Evolutionary conservation across 1,140 invertebrate species (phyloP), one percentile per base, ranked within the genome.

Genomic region (Bombus impatiens): DNA sequence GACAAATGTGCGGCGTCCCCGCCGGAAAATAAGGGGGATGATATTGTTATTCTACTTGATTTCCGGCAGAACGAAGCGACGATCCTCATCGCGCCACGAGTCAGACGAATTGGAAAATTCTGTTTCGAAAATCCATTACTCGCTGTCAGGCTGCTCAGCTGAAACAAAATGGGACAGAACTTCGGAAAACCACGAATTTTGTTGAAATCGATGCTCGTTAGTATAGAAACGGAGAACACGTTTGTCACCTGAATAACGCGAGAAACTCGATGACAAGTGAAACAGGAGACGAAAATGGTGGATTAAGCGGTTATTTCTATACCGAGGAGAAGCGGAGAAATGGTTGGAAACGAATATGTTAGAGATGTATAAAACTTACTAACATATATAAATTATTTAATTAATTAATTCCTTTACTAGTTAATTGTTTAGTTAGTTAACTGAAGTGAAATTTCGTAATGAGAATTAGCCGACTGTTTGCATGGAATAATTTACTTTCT

Each of bases 11-110:
- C 28, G 70, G 37, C 13, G 13, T 44, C 40, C 40, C 70, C 70
- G 25, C 35, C 13, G 25, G 40, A 72, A 42, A 42, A 42, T 28
- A 72, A 40, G 37, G 42, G 70, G 40, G 40, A 72, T 72, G 70
- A n/a, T 42, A 72, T 72, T 72, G 70, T 72, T 72, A n/a, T 40
- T 72, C 40, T 40, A 42, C 70, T 72, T 72, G 25, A 42, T 72
- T 72, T 44, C 70, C 40, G 40, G 13, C 70, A 13, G 2, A 42
- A 42, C 13, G 28, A 2, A 42, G 28, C 28, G 5, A 2, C 13
- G 28, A 42, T 72, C 70, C 70, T n/a, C 37, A 9, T 72, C 40
- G 40, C 25, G 10, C 10, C 40, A 40, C 70, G 28, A 53, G 1
- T 12, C 28, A 28, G 13, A 72, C 28, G 40, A 44, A n/a, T 72